These are phyloP conservation scores for Agonum fuliginosum DNA, from an alignment of 2,888 invertebrate species.

Conservation along the genomic window DNA sequence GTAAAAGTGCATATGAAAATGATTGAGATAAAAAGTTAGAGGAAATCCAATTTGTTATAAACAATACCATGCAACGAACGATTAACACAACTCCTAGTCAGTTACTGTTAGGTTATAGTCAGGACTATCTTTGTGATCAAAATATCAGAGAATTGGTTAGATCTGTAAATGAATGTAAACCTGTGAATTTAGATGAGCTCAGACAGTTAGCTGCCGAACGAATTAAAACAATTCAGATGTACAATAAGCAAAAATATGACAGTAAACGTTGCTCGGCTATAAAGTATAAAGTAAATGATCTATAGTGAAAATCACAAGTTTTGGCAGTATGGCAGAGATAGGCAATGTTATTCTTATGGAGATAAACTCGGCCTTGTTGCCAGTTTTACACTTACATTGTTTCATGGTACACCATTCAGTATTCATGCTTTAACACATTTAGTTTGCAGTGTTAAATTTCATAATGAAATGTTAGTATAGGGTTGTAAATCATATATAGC, in stretches of 20 bases:
- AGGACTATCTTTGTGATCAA: background rate
- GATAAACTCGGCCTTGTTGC: no score
- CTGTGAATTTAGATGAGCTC: background rate
- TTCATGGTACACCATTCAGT: no score
- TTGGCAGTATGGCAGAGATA: no score
- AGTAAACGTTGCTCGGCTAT: background rate
- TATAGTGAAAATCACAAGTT: no score
- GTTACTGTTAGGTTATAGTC: background rate
- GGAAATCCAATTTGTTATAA: slow-evolving; percentile 62
- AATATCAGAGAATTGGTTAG: background rate
- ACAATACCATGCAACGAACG: slow-evolving; percentile 62
- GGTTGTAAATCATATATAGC: no score
- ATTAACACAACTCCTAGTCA: slow-evolving; percentile 63
- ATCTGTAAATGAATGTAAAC: background rate
- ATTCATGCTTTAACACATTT: no score
- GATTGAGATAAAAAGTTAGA: background rate
- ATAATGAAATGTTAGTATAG: no score
- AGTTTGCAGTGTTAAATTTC: no score
- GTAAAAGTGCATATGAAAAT: background rate
- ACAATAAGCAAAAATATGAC: background rate
- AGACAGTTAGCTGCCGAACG: background rate
- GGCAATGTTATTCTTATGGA: no score
- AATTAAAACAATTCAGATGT: background rate
- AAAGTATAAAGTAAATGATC: background rate
- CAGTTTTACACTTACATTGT: no score